A percentile compares a stretch with the other conserved stretches of the same genome.
Conservation (phyloP, 2,113 vertebrate genomes). For the Neomonachus schauinslandi region DNA sequence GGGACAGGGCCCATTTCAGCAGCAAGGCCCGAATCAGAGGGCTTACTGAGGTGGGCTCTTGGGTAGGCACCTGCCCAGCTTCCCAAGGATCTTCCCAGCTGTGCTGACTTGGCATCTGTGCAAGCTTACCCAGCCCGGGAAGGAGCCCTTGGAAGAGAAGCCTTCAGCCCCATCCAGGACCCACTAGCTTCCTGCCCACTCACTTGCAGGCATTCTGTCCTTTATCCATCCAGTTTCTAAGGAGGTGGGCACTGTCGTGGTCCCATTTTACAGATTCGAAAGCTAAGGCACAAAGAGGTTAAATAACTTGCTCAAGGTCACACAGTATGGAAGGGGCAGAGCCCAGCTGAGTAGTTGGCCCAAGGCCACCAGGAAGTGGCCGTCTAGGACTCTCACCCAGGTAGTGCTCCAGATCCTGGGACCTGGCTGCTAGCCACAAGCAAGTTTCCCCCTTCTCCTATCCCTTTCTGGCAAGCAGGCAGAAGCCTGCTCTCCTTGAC, state of each 20-base stretch:
- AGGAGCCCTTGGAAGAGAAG: not conserved
- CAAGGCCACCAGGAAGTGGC: not conserved
- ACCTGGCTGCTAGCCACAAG: too few species aligned
- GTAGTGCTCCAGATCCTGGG: not conserved
- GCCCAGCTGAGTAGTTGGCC: too few species aligned
- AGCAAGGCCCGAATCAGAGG: not conserved
- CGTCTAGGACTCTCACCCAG: not conserved
- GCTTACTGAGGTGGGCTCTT: too few species aligned
- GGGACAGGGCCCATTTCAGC: not conserved
- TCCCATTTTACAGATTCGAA: not conserved
- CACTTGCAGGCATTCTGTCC: not conserved
- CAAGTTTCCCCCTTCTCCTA: not conserved
- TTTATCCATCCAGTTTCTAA: not conserved
- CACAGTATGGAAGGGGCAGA: not conserved
- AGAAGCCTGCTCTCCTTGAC: not conserved
- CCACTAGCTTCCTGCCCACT: not conserved
- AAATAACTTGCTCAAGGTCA: not conserved
- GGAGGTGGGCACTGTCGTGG: rapidly evolving
- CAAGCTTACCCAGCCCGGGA: not conserved
- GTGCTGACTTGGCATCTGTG: too few species aligned
- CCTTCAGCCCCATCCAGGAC: too few species aligned
- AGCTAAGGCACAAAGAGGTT: not conserved
- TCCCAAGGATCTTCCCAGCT: not conserved
- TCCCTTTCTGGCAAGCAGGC: not conserved
- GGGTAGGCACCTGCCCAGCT: not conserved